Evolutionary conservation across 2,113 vertebrate genomes (phyloP).

Genomic region (Callorhinus ursinus): DNA sequence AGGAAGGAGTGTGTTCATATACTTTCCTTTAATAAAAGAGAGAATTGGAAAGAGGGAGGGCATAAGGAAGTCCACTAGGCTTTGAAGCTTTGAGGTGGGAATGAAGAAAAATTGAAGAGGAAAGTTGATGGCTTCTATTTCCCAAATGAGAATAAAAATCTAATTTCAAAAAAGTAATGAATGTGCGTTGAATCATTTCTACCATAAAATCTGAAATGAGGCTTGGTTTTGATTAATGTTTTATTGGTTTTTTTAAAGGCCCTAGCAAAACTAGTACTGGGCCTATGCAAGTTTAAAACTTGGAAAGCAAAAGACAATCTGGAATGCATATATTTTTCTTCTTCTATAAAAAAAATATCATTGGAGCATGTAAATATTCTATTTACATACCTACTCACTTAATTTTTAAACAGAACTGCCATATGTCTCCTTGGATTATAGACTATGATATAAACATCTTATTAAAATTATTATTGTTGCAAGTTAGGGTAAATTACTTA

Average conservation of each 20-base stretch:
- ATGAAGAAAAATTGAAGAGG: constrained; percentile 17
- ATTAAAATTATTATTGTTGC: background rate
- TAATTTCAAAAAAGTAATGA: constrained; percentile 56
- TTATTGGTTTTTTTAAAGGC: constrained; percentile 35
- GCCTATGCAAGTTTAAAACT: background rate
- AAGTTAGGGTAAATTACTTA: background rate
- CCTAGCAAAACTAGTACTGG: background rate
- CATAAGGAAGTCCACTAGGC: background rate
- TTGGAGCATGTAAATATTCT: background rate
- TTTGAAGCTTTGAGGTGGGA: constrained; percentile 13
- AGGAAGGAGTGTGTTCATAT: constrained; percentile 19
- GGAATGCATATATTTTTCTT: background rate
- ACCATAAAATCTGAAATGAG: background rate
- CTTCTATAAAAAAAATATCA: background rate
- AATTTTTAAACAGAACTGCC: background rate
- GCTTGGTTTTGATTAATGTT: constrained; percentile 58
- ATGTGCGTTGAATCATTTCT: background rate
- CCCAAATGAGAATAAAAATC: constrained; percentile 43
- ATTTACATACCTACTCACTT: background rate
- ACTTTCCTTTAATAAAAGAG: constrained; percentile 15
- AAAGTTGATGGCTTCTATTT: background rate
- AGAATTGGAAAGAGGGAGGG: background rate
- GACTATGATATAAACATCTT: background rate
- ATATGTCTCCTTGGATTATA: background rate
- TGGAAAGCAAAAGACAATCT: background rate